Evolutionary conservation across 2,797 vertebrate species (phyloP).

Genomic region (Staurois parvus): DNA sequence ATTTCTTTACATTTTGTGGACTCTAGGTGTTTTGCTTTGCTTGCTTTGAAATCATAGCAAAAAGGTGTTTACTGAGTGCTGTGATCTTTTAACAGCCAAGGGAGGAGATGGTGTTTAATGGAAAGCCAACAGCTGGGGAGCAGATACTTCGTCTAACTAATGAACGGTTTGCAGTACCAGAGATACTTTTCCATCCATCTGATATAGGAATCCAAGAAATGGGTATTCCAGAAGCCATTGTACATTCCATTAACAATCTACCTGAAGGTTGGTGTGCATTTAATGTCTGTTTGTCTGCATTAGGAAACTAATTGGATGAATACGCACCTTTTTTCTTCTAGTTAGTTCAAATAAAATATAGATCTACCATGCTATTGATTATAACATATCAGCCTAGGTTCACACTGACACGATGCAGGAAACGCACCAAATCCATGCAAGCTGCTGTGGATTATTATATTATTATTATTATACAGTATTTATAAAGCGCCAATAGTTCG

Average conservation of each 20-base stretch:
- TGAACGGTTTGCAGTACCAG: conserved; percentile 96
- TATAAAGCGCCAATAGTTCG: too few species aligned
- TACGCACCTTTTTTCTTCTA: not conserved
- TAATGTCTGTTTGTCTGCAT: not conserved
- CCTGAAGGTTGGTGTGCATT: conserved; percentile 84
- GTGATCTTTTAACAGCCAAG: conserved; percentile 79
- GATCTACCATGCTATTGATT: too few species aligned
- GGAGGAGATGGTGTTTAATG: conserved; percentile 94
- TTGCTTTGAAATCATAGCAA: too few species aligned
- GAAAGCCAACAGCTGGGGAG: conserved; percentile 96
- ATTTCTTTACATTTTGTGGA: too few species aligned
- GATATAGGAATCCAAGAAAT: conserved; percentile 98
- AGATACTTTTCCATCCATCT: conserved; percentile 95
- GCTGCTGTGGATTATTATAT: too few species aligned
- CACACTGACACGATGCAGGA: too few species aligned
- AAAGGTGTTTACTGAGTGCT: not conserved
- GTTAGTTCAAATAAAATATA: too few species aligned
- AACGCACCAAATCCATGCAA: too few species aligned
- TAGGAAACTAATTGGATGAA: not conserved
- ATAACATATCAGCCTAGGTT: too few species aligned
- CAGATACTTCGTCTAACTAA: conserved; percentile 94
- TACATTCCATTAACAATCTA: conserved; percentile 90
- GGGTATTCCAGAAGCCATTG: conserved; percentile 94
- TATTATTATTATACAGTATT: too few species aligned
- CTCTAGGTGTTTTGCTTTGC: too few species aligned